Conservation (phyloP, 2,113 vertebrate genomes). For the Nyctereutes procyonoides region DNA sequence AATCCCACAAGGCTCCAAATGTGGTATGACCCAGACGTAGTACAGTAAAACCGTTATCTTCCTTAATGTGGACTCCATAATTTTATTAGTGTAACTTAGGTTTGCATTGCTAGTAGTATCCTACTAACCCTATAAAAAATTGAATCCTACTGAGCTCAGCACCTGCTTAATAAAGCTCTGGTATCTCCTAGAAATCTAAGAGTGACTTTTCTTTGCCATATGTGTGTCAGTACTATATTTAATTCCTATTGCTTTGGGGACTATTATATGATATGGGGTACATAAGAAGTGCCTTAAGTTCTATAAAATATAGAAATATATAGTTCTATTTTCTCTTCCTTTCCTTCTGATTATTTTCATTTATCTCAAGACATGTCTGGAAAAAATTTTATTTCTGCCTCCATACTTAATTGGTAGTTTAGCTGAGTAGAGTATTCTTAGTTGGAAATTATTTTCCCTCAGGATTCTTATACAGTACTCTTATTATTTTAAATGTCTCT, state of each 20-base stretch:
- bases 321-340: neutral
- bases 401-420: neutral
- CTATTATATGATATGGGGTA: neutral
- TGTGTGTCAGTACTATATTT: neutral
- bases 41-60: neutral
- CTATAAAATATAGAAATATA: neutral
- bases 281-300: neutral
- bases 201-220: conserved; percentile 2
- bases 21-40: neutral
- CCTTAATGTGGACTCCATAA: neutral
- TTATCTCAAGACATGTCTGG: neutral
- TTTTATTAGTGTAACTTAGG: neutral
- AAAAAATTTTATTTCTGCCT: conserved; percentile 2
- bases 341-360: neutral
- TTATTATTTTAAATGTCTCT: neutral
- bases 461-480: neutral
- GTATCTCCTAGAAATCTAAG: neutral
- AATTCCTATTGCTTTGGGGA: neutral
- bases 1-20: neutral
- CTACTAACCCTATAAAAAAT: neutral
- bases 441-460: neutral
- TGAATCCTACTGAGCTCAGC: neutral
- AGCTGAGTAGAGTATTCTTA: neutral
- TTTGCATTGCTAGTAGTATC: neutral
- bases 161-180: neutral